A percentile compares a stretch with the other conserved stretches of the same genome.
phyloP scores from a whole-genome alignment of 1,140 invertebrate genomes.

The Brachionus rotundiformis region DNA sequence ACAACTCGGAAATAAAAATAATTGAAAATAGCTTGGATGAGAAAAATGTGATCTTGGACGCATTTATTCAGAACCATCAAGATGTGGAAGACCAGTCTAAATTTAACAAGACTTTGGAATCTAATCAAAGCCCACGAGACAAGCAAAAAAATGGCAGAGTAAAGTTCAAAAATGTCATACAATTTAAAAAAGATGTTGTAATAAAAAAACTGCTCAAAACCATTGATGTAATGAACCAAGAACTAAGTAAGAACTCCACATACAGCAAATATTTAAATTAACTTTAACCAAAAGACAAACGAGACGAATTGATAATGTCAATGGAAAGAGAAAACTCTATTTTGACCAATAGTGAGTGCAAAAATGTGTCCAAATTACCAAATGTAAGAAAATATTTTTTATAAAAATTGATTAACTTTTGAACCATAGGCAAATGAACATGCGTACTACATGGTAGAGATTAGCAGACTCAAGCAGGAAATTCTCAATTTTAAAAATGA shows the following conservation, averaged over 20 bases:
- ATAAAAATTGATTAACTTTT: too few species aligned
- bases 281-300: conserved; percentile 33
- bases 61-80: neutral
- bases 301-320: conserved; percentile 16
- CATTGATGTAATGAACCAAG: conserved; percentile 37
- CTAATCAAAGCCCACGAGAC: neutral
- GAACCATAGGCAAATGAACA: conserved; percentile 17
- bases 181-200: conserved; percentile 31
- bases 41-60: too few species aligned
- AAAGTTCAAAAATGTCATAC: conserved; percentile 33
- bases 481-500: conserved; percentile 25
- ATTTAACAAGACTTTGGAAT: neutral
- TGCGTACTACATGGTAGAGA: conserved; percentile 24
- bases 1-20: neutral
- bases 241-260: conserved; percentile 50
- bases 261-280: too few species aligned
- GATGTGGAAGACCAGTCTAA: neutral
- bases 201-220: conserved; percentile 48
- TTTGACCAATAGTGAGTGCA: neutral
- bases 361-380: neutral
- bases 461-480: conserved; percentile 18
- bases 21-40: neutral
- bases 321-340: conserved; percentile 44
- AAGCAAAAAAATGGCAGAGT: conserved; percentile 7
- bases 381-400: neutral